Conservation (phyloP, 2,113 vertebrate species). For the Heteronetta atricapilla region DNA sequence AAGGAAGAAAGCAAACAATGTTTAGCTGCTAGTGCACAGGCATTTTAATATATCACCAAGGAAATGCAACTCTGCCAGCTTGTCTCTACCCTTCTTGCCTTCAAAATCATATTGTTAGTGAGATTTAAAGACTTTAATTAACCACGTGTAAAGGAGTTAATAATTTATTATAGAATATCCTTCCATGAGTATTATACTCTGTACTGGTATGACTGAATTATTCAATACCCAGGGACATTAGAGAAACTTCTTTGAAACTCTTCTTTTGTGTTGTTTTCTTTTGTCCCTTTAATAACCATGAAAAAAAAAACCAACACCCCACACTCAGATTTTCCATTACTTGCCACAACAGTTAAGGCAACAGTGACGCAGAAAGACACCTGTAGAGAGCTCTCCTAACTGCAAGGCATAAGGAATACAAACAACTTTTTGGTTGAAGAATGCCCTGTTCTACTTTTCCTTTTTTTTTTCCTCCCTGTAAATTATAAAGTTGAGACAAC, state of each 20-base stretch:
- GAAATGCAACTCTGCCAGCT: neutral
- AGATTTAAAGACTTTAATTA: constrained; percentile 76
- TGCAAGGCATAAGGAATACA: neutral
- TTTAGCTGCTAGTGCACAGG: neutral
- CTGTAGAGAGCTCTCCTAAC: neutral
- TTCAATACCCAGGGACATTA: constrained; percentile 79
- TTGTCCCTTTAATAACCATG: constrained; percentile 45
- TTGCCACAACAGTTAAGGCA: constrained; percentile 31
- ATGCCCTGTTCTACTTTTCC: neutral
- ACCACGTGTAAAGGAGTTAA: constrained; percentile 77
- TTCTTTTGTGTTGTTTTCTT: constrained; percentile 40
- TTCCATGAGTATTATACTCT: constrained; percentile 78
- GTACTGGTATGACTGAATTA: constrained; percentile 83
- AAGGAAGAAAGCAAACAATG: constrained; percentile 12
- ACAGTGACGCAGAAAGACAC: neutral
- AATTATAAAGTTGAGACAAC: neutral
- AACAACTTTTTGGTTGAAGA: neutral
- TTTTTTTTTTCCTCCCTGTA: neutral
- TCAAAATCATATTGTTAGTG: constrained; percentile 36
- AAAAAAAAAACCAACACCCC: neutral
- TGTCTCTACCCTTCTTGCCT: neutral
- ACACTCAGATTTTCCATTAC: constrained; percentile 25
- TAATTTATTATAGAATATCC: constrained; percentile 85
- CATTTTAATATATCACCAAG: constrained; percentile 33
- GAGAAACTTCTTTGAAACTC: constrained; percentile 66